Base-by-base conservation (phyloP, 2,113 vertebrate species). In the Sinocyclocheilus maitianheensis region DNA sequence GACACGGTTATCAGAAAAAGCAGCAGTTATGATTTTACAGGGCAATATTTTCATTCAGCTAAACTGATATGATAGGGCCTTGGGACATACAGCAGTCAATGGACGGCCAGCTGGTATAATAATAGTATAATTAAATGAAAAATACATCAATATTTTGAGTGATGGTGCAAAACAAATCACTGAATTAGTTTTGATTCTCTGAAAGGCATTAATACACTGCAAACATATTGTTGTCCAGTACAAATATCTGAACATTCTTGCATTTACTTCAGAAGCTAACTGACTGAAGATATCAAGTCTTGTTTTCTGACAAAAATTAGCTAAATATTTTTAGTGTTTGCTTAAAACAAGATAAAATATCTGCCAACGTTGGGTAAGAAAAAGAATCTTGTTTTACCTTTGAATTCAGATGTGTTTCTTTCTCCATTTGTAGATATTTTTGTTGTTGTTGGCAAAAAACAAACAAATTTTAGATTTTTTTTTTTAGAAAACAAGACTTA, bases 1-100 rank as follows among this genome's bases (percentile, higher is more conserved):
- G 40, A 58, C 43, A 14, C 30, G 20, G 20, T 79, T 34, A 90
- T 93, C 89, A 78, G 77, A 46, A 22, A 24, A 24, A 63, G 20
- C 26, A 18, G 46, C 24, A 26, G 79, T 90, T 91, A 91, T 92
- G 89, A 85, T 43, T 22, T 37, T 24, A 10, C n/a, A 46, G 48
- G 85, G 34, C 22, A 20, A 51, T 75, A 7, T 48, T 24, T 48
- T 24, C 72, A 14, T 69, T 20, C 16, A 71, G 18, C 30, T 9
- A 5, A 26, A 30, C 4, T 55, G 13, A 14, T 30, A 62, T 16
- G 69, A 18, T 1, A 18, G 3, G 20, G 40, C 30, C 8, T 7
- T 16, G 5, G 3, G 55, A 60, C 7, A 8, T 9, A 2, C 55
- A 60, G 20, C 55, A 22, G 55, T 60, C 55, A 22, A 22, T 60